Percentiles rank a stretch among this genome's conserved stretches.
Evolutionary conservation across 2,113 vertebrate species (phyloP).

Genomic region (Microcebus jonahi): DNA sequence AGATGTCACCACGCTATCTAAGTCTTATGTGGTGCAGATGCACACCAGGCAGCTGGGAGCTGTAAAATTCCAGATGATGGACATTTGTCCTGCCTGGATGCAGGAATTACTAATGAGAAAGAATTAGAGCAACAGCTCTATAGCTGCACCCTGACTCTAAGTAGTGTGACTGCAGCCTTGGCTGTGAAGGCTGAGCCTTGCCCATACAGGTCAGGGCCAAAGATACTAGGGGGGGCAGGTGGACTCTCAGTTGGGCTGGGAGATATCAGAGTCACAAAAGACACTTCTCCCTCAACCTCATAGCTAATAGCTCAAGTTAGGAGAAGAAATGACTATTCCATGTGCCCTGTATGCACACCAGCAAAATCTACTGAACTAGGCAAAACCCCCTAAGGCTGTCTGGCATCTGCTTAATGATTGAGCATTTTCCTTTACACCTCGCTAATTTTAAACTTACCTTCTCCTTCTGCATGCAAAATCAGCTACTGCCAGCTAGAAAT

Average conservation of each 20-base stretch:
- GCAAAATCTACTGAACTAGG: background rate
- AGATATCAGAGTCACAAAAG: background rate
- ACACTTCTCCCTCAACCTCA: background rate
- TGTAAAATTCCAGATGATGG: conserved; percentile 26
- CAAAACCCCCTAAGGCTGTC: background rate
- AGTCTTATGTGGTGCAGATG: background rate
- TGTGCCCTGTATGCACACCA: background rate
- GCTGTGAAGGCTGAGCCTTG: background rate
- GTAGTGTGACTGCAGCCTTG: background rate
- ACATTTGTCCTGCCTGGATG: background rate
- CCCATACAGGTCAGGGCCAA: background rate
- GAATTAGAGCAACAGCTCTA: background rate
- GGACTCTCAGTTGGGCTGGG: background rate
- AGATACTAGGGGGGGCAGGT: background rate
- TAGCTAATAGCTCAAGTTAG: background rate
- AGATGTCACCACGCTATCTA: conserved; percentile 52
- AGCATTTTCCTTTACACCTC: background rate
- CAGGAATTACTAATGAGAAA: background rate
- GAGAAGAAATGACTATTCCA: background rate
- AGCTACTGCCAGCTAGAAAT: background rate
- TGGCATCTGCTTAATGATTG: background rate
- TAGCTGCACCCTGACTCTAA: background rate
- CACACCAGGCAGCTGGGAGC: background rate
- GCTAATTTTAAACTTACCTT: background rate
- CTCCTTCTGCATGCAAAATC: background rate